A percentile compares a stretch with the other conserved stretches of the same genome.
Evolutionary conservation across 1,140 invertebrate species (phyloP).

Genomic region (Ectropis grisescens): DNA sequence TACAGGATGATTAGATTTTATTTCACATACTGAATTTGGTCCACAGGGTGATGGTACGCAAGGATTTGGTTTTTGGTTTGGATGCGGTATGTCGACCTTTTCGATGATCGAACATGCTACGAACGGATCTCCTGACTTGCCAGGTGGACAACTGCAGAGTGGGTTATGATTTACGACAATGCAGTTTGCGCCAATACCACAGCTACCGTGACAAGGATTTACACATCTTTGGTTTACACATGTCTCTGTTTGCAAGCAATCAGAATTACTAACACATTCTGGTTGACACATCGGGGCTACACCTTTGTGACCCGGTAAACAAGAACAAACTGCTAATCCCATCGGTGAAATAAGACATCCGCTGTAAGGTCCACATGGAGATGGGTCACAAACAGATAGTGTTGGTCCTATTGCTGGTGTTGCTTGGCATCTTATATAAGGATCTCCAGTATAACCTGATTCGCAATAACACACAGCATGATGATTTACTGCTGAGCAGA

Average conservation of each 20-base stretch:
- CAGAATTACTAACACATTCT: conserved; percentile 84
- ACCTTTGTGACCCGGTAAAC: conserved; percentile 83
- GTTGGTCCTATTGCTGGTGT: conserved; percentile 51
- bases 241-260: conserved; percentile 82
- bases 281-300: conserved; percentile 84
- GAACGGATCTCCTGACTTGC: conserved; percentile 85
- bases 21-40: conserved; percentile 87
- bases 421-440: conserved; percentile 80
- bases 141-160: conserved; percentile 82
- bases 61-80: conserved; percentile 73
- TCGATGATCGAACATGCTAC: conserved; percentile 74
- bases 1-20: conserved; percentile 81
- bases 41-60: conserved; percentile 88
- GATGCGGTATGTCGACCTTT: conserved; percentile 48
- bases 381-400: conserved; percentile 76
- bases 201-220: conserved; percentile 84
- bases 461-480: conserved; percentile 84
- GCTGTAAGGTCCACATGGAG: conserved; percentile 84
- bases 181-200: conserved; percentile 81
- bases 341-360: conserved; percentile 79
- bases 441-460: conserved; percentile 80
- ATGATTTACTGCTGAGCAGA: conserved; percentile 83
- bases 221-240: conserved; percentile 84
- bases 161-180: conserved; percentile 86
- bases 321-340: conserved; percentile 84